Evolutionary conservation across 2,888 invertebrate genomes (phyloP), one percentile per base, ranked within the genome.

Genomic region (Scaptodrosophila latifasciaeformis): DNA sequence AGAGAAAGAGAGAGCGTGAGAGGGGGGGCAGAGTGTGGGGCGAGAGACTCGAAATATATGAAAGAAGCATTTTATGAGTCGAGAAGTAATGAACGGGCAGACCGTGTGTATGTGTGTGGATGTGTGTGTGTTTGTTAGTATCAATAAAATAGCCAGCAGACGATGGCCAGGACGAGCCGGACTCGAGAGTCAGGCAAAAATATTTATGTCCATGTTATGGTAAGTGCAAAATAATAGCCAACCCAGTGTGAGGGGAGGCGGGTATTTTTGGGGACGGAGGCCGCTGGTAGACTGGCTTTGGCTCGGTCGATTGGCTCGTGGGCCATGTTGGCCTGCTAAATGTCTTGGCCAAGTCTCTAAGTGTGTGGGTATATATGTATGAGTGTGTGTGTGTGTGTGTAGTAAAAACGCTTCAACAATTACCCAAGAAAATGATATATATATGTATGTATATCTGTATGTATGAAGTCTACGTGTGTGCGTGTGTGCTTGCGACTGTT

Each of bases 141-240:
- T 75, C 74, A 75, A 75, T 75, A 78, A 75, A 75, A 75, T 78
- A 72, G 70, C 74, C 70, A 39, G 7, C 70, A 65, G 63, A 65
- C 51, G 55, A 59, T 24, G 30, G 31, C 9, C 45, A 9, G 39
- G 21, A 37, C 30, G 29, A 15, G 42, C n/a, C 12, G 15, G 19
- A 27, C 18, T n/a, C n/a, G 19, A 40, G 18, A 18, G 24, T 39
- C 62, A 64, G 61, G 67, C 65, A 65, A 63, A 69, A 67, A 77
- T 77, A 77, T 77, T 77, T 77, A 77, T 77, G 76, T 70, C 64
- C 76, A 79, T 77, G 79, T 77, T 77, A 79, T 77, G 76, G 76
- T 77, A 77, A 77, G 76, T 77, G 76, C 76, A 77, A 77, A 77
- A 77, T 77, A 77, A 76, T 76, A 76, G 79, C 79, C 70, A 48